A percentile compares a stretch with the other conserved stretches of the same genome.
phyloP scores from a whole-genome alignment of 2,888 invertebrate species.

The Cartodere bifasciata region DNA sequence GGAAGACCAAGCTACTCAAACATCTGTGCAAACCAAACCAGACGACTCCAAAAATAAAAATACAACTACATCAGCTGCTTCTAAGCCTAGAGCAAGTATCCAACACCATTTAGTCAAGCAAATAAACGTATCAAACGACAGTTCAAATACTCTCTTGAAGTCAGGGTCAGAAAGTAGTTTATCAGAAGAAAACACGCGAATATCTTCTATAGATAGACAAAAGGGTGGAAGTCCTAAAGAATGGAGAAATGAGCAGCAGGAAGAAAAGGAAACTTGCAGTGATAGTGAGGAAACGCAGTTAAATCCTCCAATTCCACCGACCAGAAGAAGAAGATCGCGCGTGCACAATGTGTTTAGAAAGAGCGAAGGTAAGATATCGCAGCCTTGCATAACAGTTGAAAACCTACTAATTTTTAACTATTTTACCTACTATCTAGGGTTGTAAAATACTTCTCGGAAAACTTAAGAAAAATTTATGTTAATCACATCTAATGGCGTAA shows the following conservation, averaged over 20 bases:
- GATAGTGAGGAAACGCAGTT: slow-evolving; percentile 44
- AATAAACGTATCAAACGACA: slow-evolving; percentile 54
- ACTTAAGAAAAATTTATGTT: no score
- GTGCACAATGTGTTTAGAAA: slow-evolving; percentile 55
- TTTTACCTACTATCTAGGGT: no score
- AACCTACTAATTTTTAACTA: no score
- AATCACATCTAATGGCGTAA: no score
- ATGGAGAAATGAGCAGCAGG: slow-evolving; percentile 50
- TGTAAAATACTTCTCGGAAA: no score
- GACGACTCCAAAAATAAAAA: slow-evolving; percentile 23
- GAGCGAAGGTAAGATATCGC: slow-evolving; percentile 41
- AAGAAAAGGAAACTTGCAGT: slow-evolving; percentile 60
- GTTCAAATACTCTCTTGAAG: slow-evolving; percentile 46
- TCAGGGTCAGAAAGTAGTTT: slow-evolving; percentile 83
- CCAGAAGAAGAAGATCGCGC: slow-evolving; percentile 48
- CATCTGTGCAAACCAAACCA: slow-evolving; percentile 19
- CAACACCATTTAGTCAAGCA: slow-evolving; percentile 54
- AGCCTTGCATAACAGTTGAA: background rate
- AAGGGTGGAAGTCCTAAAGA: slow-evolving; percentile 49
- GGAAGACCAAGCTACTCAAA: no score
- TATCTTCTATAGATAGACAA: slow-evolving; percentile 21
- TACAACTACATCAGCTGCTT: slow-evolving; percentile 21
- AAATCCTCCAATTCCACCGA: slow-evolving; percentile 37
- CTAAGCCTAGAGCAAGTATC: slow-evolving; percentile 24
- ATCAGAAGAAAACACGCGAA: slow-evolving; percentile 51